Conservation (phyloP, 1,140 invertebrate genomes). For the Notospermus geniculatus region DNA sequence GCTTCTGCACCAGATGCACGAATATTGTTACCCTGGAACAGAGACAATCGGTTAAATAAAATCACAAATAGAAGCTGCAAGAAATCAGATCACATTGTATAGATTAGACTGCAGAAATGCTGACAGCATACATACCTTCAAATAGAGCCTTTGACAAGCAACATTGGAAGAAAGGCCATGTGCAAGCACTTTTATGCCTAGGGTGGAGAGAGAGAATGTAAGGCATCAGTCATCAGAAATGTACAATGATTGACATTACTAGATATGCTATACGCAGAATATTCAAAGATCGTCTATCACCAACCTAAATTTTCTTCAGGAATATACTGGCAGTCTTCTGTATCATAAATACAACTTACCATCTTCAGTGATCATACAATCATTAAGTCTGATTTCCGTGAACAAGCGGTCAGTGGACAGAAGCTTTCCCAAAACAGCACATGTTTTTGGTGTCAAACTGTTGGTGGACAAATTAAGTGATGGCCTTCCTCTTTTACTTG, state of each 20-base stretch:
- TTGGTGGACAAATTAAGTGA: slow-evolving; percentile 48
- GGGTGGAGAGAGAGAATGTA: neutral
- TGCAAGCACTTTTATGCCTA: slow-evolving; percentile 42
- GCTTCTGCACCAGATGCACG: slow-evolving; percentile 45
- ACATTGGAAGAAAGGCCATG: slow-evolving; percentile 44
- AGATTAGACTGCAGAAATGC: too few relatives aligned
- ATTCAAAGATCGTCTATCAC: too few relatives aligned
- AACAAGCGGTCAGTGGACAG: slow-evolving; percentile 46
- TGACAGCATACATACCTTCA: slow-evolving; percentile 36
- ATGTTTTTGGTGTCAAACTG: slow-evolving; percentile 49
- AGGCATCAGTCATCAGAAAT: neutral
- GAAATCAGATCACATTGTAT: too few relatives aligned
- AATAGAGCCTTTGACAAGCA: slow-evolving; percentile 42
- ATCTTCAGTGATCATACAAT: slow-evolving; percentile 53
- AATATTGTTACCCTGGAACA: slow-evolving; percentile 52
- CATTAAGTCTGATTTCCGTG: slow-evolving; percentile 45
- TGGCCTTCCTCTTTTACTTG: slow-evolving; percentile 29
- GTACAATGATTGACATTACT: too few relatives aligned
- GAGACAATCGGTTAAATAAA: slow-evolving; percentile 12
- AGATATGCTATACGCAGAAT: too few relatives aligned
- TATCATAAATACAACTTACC: too few relatives aligned
- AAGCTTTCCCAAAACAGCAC: slow-evolving; percentile 47
- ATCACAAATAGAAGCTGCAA: too few relatives aligned
- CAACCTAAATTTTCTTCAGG: too few relatives aligned
- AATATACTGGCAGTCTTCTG: too few relatives aligned